Conservation (phyloP, 2,888 invertebrate genomes). For the Halocaridina rubra region DNA sequence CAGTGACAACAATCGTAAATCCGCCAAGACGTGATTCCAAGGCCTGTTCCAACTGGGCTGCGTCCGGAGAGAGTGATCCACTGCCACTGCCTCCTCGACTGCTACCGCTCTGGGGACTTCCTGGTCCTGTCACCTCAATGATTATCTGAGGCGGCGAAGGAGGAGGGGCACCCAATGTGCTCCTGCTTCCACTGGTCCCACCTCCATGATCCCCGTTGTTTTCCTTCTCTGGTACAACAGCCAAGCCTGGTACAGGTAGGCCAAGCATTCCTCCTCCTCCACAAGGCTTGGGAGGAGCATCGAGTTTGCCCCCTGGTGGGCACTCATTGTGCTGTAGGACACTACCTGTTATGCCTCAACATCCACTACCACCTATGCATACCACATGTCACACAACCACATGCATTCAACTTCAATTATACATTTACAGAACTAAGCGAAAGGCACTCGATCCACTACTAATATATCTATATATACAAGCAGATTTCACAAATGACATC, state of each 20-base stretch:
- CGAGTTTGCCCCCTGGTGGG: slow-evolving; percentile 33
- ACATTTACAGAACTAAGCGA: neutral
- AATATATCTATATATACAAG: no score
- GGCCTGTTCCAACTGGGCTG: slow-evolving; percentile 47
- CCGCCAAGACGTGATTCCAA: slow-evolving; percentile 51
- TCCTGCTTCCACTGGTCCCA: neutral
- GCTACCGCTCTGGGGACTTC: slow-evolving; percentile 45
- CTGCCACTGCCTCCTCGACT: slow-evolving; percentile 44
- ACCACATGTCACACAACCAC: neutral
- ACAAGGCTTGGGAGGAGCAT: slow-evolving; percentile 21
- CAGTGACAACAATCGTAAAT: slow-evolving; percentile 50
- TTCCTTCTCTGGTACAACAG: slow-evolving; percentile 50
- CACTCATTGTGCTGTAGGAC: slow-evolving; percentile 50
- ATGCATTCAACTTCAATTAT: slow-evolving; percentile 1
- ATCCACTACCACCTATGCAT: slow-evolving; percentile 12
- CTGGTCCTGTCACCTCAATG: slow-evolving; percentile 54
- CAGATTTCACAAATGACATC: no score
- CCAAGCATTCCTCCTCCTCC: slow-evolving; percentile 33
- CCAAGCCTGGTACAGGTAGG: slow-evolving; percentile 34
- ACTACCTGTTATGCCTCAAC: slow-evolving; percentile 37
- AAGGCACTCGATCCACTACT: no score
- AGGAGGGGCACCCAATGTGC: slow-evolving; percentile 25
- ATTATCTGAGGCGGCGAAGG: slow-evolving; percentile 49
- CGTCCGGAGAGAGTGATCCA: slow-evolving; percentile 46
- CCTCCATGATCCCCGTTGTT: slow-evolving; percentile 32